Percentiles rank a stretch among this genome's conserved stretches.
Evolutionary conservation across 2,113 vertebrate species (phyloP).

Genomic region (Vanacampus margaritifer): DNA sequence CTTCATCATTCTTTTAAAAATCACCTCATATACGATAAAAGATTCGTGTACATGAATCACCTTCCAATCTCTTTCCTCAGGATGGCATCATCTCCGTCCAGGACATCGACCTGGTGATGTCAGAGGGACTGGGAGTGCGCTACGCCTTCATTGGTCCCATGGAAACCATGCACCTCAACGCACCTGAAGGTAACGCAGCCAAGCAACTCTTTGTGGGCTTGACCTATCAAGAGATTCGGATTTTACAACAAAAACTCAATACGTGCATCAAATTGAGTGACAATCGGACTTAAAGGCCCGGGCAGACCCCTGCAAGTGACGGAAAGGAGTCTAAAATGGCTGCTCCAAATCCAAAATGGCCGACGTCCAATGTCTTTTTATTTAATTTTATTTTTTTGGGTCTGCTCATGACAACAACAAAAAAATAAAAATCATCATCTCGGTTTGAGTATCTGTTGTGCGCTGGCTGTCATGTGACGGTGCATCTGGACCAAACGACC

Average conservation of each 20-base stretch:
- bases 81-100: slow-evolving; percentile 86
- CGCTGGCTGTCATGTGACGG: background rate
- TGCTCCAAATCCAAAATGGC: no score
- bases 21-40: background rate
- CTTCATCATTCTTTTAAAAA: background rate
- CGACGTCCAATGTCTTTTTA: no score
- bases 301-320: no score
- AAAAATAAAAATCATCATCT: background rate
- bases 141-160: slow-evolving; percentile 94
- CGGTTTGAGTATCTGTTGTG: background rate
- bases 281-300: no score
- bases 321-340: no score
- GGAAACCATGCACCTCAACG: slow-evolving; percentile 98
- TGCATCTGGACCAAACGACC: background rate
- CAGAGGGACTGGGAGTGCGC: slow-evolving; percentile 93
- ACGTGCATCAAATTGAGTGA: no score
- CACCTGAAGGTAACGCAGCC: slow-evolving; percentile 71
- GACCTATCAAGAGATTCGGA: background rate
- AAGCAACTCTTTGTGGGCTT: background rate
- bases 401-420: no score
- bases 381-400: no score
- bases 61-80: slow-evolving; percentile 57
- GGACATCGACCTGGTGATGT: slow-evolving; percentile 95
- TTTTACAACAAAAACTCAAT: background rate
- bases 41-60: background rate